Percentiles rank a stretch among this genome's conserved stretches.
These are phyloP conservation scores for Steatornis caripensis DNA, from an alignment of 2,113 vertebrate species.

Conservation along the genomic window DNA sequence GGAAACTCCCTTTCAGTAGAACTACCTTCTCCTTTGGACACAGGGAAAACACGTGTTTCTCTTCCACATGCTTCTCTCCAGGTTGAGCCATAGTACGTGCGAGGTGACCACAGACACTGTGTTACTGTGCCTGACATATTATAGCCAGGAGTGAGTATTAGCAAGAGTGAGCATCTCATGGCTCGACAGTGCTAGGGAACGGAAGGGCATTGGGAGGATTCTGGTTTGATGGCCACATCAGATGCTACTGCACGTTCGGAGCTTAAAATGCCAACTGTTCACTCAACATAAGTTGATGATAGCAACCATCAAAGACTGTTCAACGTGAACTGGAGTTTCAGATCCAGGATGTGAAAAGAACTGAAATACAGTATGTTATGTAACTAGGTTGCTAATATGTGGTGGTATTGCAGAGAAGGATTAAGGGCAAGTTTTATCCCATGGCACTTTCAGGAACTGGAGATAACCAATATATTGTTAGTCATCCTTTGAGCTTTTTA, in stretches of 20 bases:
- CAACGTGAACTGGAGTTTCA: not conserved
- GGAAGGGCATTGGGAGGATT: not conserved
- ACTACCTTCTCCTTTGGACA: not conserved
- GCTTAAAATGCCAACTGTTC: not conserved
- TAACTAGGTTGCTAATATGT: not conserved
- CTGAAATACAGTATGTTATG: not conserved
- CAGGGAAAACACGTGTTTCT: not conserved
- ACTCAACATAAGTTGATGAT: not conserved
- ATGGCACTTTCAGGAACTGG: not conserved
- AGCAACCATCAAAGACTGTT: not conserved
- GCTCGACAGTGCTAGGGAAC: not conserved
- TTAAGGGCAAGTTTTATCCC: conserved; percentile 30
- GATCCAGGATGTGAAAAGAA: not conserved
- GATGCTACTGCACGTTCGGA: not conserved
- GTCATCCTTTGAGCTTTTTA: not conserved
- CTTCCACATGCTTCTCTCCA: fast-evolving
- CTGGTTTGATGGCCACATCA: not conserved
- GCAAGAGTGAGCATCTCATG: not conserved
- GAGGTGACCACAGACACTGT: not conserved
- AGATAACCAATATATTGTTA: not conserved
- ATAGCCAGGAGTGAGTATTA: not conserved
- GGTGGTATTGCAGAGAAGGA: not conserved
- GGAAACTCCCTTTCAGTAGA: not conserved
- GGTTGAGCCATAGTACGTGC: not conserved
- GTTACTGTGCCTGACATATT: not conserved